phyloP scores from a whole-genome alignment of 2,888 invertebrate species.

The Seira ritae region DNA sequence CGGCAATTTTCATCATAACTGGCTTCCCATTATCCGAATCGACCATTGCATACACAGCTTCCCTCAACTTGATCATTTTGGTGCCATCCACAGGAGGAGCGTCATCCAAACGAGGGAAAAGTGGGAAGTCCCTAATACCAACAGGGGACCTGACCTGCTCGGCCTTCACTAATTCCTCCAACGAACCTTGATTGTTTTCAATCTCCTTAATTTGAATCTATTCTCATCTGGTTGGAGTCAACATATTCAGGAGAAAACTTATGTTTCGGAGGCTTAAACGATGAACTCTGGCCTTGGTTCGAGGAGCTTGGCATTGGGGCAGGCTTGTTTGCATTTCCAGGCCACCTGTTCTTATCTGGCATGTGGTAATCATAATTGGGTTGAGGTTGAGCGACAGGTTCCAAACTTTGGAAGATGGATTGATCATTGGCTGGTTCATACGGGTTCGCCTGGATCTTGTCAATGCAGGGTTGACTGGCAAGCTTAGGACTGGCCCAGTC shows the following conservation, averaged over 20 bases:
- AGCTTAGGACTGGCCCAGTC: conserved; percentile 53
- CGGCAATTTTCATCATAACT: conserved; percentile 29
- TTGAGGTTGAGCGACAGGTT: neutral
- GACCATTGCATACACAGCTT: conserved; percentile 38
- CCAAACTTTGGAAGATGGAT: conserved; percentile 36
- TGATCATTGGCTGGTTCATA: neutral
- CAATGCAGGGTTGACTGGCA: conserved; percentile 43
- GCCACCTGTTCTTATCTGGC: conserved; percentile 37
- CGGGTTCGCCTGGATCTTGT: neutral
- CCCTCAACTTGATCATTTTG: conserved; percentile 27
- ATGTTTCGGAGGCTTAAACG: too few relatives aligned
- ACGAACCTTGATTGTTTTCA: too few relatives aligned
- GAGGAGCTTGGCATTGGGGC: too few relatives aligned
- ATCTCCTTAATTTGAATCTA: too few relatives aligned
- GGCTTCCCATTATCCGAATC: conserved; percentile 27
- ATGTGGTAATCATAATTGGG: neutral
- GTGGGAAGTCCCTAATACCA: conserved; percentile 1
- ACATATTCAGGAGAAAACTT: too few relatives aligned
- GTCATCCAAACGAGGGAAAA: conserved; percentile 7
- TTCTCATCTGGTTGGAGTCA: too few relatives aligned
- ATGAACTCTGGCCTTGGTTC: too few relatives aligned
- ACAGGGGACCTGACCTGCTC: too few relatives aligned
- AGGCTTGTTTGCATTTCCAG: neutral
- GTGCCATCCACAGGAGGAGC: neutral
- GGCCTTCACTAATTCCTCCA: too few relatives aligned